Conservation (phyloP, 2,888 invertebrate genomes). For the Tuta absoluta region DNA sequence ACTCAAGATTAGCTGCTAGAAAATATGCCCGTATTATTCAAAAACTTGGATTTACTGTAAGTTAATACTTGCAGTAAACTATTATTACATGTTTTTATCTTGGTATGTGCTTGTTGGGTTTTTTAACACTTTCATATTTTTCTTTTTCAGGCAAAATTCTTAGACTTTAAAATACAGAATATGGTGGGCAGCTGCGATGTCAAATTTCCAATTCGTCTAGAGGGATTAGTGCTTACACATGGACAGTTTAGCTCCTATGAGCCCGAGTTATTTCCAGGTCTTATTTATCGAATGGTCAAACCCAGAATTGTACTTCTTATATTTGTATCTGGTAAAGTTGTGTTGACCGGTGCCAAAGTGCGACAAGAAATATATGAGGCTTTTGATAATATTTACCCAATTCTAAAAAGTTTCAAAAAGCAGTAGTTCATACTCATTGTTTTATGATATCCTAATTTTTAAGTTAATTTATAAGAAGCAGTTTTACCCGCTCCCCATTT, state of each 20-base stretch:
- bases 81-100: too few relatives aligned
- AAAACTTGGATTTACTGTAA: slow-evolving; percentile 89
- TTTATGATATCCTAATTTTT: slow-evolving; percentile 18
- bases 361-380: slow-evolving; percentile 97
- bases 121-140: slow-evolving; percentile 22
- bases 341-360: slow-evolving; percentile 98
- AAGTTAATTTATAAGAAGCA: slow-evolving; percentile 16
- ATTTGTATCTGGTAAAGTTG: slow-evolving; percentile 99
- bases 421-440: slow-evolving; percentile 65
- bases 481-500: too few relatives aligned
- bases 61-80: slow-evolving; percentile 39
- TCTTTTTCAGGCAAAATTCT: slow-evolving; percentile 86
- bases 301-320: slow-evolving; percentile 98
- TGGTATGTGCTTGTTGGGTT: not conserved
- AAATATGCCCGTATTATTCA: slow-evolving; percentile 93
- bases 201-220: slow-evolving; percentile 88
- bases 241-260: slow-evolving; percentile 94
- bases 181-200: slow-evolving; percentile 91
- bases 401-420: slow-evolving; percentile 97
- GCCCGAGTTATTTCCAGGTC: slow-evolving; percentile 98
- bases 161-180: slow-evolving; percentile 91
- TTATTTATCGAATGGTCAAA: slow-evolving; percentile 99
- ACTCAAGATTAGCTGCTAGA: slow-evolving; percentile 88
- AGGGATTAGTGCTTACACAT: slow-evolving; percentile 87
- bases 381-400: slow-evolving; percentile 97